Conservation (phyloP, 2,888 invertebrate genomes). For the Nysson spinosus region DNA sequence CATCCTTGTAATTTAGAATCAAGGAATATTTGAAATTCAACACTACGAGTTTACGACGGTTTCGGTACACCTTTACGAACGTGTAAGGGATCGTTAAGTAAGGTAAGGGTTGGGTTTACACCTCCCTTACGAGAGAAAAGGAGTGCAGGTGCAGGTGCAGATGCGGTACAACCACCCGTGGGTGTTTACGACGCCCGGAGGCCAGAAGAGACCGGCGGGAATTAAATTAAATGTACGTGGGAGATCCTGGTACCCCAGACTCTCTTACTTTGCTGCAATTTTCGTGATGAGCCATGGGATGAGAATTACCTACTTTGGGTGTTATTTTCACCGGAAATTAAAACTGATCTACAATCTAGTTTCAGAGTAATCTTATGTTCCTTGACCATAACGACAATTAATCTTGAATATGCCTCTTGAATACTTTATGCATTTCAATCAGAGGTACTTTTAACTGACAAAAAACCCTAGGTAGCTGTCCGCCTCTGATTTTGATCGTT, state of each 20-base stretch:
- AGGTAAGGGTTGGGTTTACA: conserved; percentile 16
- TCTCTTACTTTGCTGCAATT: conserved; percentile 34
- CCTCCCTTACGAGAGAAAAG: conserved; percentile 24
- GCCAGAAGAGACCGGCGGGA: conserved; percentile 62
- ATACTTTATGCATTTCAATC: too few species aligned
- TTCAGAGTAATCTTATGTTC: too few species aligned
- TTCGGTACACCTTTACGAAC: conserved; percentile 9
- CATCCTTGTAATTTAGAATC: background rate
- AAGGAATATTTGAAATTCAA: too few species aligned
- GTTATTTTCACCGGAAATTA: conserved; percentile 42
- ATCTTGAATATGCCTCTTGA: too few species aligned
- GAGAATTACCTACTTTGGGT: conserved; percentile 33
- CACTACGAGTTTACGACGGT: background rate
- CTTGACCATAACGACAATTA: background rate
- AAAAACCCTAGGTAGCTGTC: too few species aligned
- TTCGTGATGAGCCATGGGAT: conserved; percentile 23
- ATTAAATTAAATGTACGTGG: conserved; percentile 68
- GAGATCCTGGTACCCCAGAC: conserved; percentile 53
- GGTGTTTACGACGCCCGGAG: conserved; percentile 65
- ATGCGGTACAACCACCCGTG: conserved; percentile 59
- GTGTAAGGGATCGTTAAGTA: conserved; percentile 30
- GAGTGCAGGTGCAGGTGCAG: conserved; percentile 55
- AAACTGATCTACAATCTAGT: too few species aligned
- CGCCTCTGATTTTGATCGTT: too few species aligned
- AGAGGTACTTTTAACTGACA: too few species aligned